Evolutionary conservation across 1,140 invertebrate species (phyloP).

Genomic region (Leptopilina clavipes): DNA sequence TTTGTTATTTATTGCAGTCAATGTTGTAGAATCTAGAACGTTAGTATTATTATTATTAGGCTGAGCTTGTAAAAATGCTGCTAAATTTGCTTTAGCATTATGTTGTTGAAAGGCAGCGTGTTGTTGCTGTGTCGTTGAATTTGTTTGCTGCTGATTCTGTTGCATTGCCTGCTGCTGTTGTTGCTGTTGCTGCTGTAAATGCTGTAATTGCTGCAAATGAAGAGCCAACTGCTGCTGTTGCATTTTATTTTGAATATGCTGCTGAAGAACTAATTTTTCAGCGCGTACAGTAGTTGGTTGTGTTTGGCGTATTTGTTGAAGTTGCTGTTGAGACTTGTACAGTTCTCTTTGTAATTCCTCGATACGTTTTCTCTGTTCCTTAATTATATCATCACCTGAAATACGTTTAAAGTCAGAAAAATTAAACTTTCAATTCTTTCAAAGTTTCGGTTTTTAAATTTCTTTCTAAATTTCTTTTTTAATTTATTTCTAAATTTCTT

Average conservation of each 20-base stretch:
- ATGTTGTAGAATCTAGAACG: constrained; percentile 68
- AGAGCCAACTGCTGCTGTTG: constrained; percentile 78
- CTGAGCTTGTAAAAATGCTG: constrained; percentile 75
- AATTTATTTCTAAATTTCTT: too few species aligned
- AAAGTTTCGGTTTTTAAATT: too few species aligned
- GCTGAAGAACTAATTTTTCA: constrained; percentile 78
- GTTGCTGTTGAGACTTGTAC: constrained; percentile 82
- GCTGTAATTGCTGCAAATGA: constrained; percentile 78
- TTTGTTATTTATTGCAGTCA: constrained; percentile 73
- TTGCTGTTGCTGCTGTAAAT: constrained; percentile 74
- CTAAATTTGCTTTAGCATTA: constrained; percentile 76
- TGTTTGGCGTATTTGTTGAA: constrained; percentile 79
- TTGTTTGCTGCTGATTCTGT: constrained; percentile 60
- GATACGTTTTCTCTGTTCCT: constrained; percentile 90
- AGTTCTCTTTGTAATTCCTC: constrained; percentile 90
- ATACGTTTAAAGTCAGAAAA: too few species aligned
- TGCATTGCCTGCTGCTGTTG: constrained; percentile 61
- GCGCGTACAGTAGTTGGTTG: constrained; percentile 72
- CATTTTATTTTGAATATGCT: constrained; percentile 82
- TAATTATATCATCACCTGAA: constrained; percentile 83
- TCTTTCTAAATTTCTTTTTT: too few species aligned
- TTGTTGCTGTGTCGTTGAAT: constrained; percentile 64
- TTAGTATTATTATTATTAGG: constrained; percentile 68
- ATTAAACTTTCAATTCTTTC: too few species aligned
- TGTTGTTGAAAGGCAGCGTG: constrained; percentile 72